Evolutionary conservation across 2,888 invertebrate genomes (phyloP).

Genomic region (Pollenia labialis): DNA sequence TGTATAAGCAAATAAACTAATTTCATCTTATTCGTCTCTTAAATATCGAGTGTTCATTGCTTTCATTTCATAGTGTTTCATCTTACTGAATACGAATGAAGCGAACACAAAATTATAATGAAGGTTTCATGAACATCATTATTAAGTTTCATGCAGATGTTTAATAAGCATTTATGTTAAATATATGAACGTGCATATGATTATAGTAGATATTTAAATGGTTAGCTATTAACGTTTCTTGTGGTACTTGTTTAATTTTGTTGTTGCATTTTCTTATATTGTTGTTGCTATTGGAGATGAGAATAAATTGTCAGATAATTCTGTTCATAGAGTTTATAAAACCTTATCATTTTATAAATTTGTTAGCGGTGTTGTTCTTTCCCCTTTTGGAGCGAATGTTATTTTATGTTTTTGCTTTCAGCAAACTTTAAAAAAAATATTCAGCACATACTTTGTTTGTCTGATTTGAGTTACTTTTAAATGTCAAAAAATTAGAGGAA

Average conservation of each 20-base stretch:
- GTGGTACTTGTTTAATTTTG: constrained; percentile 22
- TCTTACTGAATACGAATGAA: too few relatives aligned
- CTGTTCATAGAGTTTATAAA: constrained; percentile 51
- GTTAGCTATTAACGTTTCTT: constrained; percentile 63
- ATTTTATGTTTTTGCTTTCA: constrained; percentile 36
- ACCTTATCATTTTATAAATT: constrained; percentile 57
- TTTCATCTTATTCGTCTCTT: too few relatives aligned
- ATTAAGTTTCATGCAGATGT: too few relatives aligned
- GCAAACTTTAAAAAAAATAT: constrained; percentile 46
- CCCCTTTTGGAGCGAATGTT: not conserved
- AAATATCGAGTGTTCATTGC: too few relatives aligned
- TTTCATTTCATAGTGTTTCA: too few relatives aligned
- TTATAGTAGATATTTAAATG: constrained; percentile 37
- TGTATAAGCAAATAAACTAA: too few relatives aligned
- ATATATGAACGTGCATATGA: too few relatives aligned
- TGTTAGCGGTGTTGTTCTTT: constrained; percentile 14
- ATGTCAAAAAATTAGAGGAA: too few relatives aligned
- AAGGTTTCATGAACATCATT: too few relatives aligned
- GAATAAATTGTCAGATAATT: constrained; percentile 67
- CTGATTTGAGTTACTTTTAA: not conserved
- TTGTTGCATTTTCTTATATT: too few relatives aligned
- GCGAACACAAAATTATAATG: too few relatives aligned
- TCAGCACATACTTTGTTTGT: not conserved
- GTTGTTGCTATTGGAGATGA: constrained; percentile 29
- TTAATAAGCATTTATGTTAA: too few relatives aligned